A percentile compares a stretch with the other conserved stretches of the same genome.
Conservation (phyloP, 23 tunicate genomes). For the Aplidium turbinatum region DNA sequence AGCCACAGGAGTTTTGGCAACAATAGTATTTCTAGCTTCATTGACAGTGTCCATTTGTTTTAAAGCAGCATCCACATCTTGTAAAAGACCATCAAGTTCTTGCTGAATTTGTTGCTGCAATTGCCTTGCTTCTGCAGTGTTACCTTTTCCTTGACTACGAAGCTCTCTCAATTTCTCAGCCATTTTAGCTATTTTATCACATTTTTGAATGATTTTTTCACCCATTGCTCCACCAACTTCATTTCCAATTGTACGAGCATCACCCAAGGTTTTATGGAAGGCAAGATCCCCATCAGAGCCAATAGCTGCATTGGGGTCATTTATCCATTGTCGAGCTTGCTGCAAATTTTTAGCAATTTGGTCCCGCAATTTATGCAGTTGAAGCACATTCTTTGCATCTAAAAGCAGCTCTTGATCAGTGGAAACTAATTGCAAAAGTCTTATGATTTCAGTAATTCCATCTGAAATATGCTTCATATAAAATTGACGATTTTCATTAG, state of each 20-base stretch:
- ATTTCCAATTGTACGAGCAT: slow-evolving; percentile 53
- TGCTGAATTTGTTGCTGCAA: slow-evolving; percentile 43
- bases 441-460: slow-evolving; percentile 79
- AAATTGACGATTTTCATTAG: slow-evolving; percentile 53
- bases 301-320: slow-evolving; percentile 66
- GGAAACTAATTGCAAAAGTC: slow-evolving; percentile 79
- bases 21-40: slow-evolving; percentile 44
- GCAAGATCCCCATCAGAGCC: slow-evolving; percentile 55
- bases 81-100: slow-evolving; percentile 48
- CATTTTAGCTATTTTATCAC: slow-evolving; percentile 35
- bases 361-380: slow-evolving; percentile 47
- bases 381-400: slow-evolving; percentile 58
- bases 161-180: slow-evolving; percentile 53
- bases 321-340: slow-evolving; percentile 64
- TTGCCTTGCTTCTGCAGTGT: slow-evolving; percentile 64
- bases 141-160: slow-evolving; percentile 58
- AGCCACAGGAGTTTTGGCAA: slow-evolving; percentile 54
- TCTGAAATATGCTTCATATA: slow-evolving; percentile 65
- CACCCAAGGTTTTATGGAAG: slow-evolving; percentile 59
- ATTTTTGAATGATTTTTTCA: slow-evolving; percentile 23
- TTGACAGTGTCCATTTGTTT: slow-evolving; percentile 34
- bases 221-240: slow-evolving; percentile 57
- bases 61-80: slow-evolving; percentile 65
- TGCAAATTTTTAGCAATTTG: slow-evolving; percentile 59
- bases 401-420: slow-evolving; percentile 68